A percentile compares a stretch with the other conserved stretches of the same genome.
Conservation (phyloP, 1,140 invertebrate genomes). For the Atta cephalotes region DNA sequence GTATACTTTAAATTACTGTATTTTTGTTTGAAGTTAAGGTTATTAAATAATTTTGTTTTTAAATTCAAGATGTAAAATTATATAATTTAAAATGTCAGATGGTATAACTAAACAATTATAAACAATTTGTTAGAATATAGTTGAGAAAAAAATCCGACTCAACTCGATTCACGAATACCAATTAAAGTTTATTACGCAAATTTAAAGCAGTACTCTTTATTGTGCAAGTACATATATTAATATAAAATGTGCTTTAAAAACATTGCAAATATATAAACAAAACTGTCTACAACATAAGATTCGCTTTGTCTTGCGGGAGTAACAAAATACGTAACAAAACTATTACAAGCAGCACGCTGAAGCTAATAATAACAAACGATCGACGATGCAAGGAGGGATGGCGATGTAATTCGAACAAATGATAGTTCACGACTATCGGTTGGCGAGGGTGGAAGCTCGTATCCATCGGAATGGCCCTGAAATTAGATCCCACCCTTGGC, state of each 20-base stretch:
- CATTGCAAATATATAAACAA: not conserved
- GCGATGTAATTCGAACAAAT: constrained; percentile 85
- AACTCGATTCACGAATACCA: too few relatives aligned
- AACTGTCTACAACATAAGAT: not conserved
- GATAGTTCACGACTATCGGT: constrained; percentile 81
- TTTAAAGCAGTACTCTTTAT: not conserved
- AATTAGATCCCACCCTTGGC: constrained; percentile 84
- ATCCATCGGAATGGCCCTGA: constrained; percentile 82
- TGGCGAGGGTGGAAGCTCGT: constrained; percentile 76
- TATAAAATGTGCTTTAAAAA: not conserved
- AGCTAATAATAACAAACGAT: constrained; percentile 86
- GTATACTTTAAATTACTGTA: too few relatives aligned
- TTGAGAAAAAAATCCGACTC: too few relatives aligned
- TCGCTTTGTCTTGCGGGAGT: not conserved
- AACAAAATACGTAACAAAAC: constrained; percentile 67
- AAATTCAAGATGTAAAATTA: too few relatives aligned
- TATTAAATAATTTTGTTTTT: too few relatives aligned
- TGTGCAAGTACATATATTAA: not conserved
- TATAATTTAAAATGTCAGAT: too few relatives aligned
- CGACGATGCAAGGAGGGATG: constrained; percentile 65
- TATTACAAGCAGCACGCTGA: constrained; percentile 70
- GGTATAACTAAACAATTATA: too few relatives aligned
- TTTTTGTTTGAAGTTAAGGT: too few relatives aligned
- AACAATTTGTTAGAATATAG: too few relatives aligned
- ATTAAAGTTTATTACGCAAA: not conserved